Percentiles rank a stretch among this genome's conserved stretches.
These are phyloP conservation scores for Atopsyche davidsoni DNA, from an alignment of 1,140 invertebrate species.

Conservation along the genomic window DNA sequence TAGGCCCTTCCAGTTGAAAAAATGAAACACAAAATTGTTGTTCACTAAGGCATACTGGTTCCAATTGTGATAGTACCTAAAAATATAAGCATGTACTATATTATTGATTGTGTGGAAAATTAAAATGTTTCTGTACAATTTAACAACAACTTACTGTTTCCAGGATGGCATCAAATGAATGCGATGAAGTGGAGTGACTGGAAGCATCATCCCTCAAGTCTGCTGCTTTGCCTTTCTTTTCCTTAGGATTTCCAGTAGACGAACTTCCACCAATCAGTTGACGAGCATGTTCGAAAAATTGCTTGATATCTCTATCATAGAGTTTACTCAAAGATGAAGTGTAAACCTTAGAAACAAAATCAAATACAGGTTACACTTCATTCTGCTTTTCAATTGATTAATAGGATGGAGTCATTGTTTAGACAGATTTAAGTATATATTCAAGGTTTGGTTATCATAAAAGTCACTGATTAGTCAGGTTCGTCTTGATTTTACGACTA, in stretches of 20 bases:
- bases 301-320: constrained; percentile 76
- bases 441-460: no score
- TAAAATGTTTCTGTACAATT: neutral
- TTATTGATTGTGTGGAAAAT: neutral
- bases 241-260: constrained; percentile 13
- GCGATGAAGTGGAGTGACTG: constrained; percentile 27
- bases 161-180: constrained; percentile 40
- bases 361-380: no score
- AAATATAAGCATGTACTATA: constrained; percentile 35
- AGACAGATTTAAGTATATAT: neutral
- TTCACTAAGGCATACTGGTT: constrained; percentile 88
- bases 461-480: no score
- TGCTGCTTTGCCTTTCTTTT: constrained; percentile 23
- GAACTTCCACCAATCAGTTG: constrained; percentile 33
- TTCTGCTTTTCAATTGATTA: no score
- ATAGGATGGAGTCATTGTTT: neutral
- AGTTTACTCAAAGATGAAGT: constrained; percentile 71
- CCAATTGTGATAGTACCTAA: constrained; percentile 78
- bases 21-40: constrained; percentile 94
- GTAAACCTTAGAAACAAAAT: constrained; percentile 57
- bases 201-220: constrained; percentile 26
- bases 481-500: no score
- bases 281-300: constrained; percentile 72
- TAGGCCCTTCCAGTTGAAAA: constrained; percentile 71
- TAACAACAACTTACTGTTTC: constrained; percentile 33